Evolutionary conservation across 23 tunicate species (phyloP).

Genomic region (Aplidium turbinatum): DNA sequence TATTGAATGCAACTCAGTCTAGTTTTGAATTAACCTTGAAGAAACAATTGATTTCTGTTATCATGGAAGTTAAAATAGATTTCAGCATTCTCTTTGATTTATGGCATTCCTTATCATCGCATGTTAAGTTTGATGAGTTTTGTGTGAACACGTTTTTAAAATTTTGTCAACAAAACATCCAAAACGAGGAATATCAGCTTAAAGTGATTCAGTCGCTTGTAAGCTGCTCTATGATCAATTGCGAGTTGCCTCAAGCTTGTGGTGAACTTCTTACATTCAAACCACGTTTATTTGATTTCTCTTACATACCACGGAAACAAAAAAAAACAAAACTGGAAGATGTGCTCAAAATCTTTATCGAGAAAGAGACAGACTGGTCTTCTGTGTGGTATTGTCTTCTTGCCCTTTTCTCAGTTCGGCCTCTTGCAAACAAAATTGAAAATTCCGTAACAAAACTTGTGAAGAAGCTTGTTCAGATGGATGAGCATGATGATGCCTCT

Average conservation of each 20-base stretch:
- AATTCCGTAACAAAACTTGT: constrained; percentile 9
- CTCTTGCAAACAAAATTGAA: not conserved
- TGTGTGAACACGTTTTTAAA: constrained; percentile 27
- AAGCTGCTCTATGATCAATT: constrained; percentile 2
- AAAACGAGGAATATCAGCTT: constrained; percentile 4
- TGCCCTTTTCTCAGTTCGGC: constrained; percentile 23
- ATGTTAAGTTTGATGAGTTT: constrained; percentile 3
- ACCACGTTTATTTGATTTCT: constrained; percentile 47
- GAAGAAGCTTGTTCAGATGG: not conserved
- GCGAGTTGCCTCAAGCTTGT: constrained; percentile 36
- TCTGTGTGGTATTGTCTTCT: constrained; percentile 57
- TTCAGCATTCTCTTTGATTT: constrained; percentile 3
- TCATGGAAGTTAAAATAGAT: not conserved
- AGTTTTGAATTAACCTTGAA: not conserved
- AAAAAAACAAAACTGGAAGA: constrained; percentile 22
- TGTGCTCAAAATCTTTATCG: constrained; percentile 18
- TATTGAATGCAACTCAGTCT: constrained; percentile 26
- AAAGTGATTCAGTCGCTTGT: constrained; percentile 31
- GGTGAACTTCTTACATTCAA: constrained; percentile 6
- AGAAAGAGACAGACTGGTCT: constrained; percentile 4
- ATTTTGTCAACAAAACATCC: constrained; percentile 48
- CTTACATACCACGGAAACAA: constrained; percentile 31
- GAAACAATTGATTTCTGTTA: not conserved
- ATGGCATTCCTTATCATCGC: constrained; percentile 16
- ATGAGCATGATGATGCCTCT: not conserved